Conservation (phyloP, 2,888 invertebrate genomes). For the Sicus ferrugineus region DNA sequence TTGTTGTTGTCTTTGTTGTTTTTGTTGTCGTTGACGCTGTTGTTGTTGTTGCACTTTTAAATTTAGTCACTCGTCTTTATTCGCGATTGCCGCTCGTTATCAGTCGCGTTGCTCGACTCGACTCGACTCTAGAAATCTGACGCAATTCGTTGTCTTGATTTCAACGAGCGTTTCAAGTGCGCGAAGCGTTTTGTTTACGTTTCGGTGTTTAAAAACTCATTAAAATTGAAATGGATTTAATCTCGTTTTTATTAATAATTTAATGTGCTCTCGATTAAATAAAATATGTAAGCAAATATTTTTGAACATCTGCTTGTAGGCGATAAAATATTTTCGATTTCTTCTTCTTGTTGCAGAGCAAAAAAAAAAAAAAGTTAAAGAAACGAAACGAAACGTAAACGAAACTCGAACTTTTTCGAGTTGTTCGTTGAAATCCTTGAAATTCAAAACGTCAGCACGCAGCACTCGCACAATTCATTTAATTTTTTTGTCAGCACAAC, state of each 20-base stretch:
- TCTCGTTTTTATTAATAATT: too few relatives aligned
- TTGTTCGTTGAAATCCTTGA: neutral
- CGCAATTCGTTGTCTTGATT: conserved; percentile 15
- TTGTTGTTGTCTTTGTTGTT: neutral
- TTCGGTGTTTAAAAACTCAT: neutral
- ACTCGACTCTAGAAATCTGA: too few relatives aligned
- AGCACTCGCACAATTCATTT: too few relatives aligned
- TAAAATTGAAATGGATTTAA: neutral
- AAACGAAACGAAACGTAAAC: too few relatives aligned
- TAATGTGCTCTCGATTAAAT: too few relatives aligned
- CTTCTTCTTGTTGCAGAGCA: too few relatives aligned
- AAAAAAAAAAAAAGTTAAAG: too few relatives aligned
- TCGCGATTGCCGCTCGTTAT: neutral
- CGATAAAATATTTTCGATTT: too few relatives aligned
- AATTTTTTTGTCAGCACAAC: too few relatives aligned
- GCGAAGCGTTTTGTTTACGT: neutral
- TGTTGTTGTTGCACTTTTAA: neutral
- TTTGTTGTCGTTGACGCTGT: neutral
- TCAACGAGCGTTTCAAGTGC: neutral
- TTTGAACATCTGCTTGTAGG: too few relatives aligned
- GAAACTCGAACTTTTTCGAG: neutral
- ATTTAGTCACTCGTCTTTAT: neutral
- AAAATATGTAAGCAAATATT: neutral
- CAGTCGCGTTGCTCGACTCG: neutral
- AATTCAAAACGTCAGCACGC: neutral